A percentile compares a stretch with the other conserved stretches of the same genome.
Evolutionary conservation across 2,113 vertebrate genomes (phyloP).

Genomic region (Otus sunia): DNA sequence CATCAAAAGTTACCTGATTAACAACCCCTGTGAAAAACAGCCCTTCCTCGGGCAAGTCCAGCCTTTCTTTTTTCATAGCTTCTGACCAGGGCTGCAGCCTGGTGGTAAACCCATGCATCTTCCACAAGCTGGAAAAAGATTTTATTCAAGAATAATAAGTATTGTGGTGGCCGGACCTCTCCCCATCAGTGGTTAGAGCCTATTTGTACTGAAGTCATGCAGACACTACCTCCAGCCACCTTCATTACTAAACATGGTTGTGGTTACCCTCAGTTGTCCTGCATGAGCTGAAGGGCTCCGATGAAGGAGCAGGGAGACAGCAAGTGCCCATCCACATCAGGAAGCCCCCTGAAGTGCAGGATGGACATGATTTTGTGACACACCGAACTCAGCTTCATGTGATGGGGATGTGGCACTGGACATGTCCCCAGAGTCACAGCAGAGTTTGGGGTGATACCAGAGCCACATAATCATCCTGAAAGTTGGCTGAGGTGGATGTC

Average conservation of each 20-base stretch:
- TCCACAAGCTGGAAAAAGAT: background rate
- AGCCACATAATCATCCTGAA: background rate
- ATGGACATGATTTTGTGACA: background rate
- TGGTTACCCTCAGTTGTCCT: background rate
- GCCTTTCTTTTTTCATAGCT: background rate
- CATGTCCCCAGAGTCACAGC: background rate
- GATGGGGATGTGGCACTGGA: background rate
- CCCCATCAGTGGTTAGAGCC: background rate
- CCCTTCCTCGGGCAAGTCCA: background rate
- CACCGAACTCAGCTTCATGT: background rate
- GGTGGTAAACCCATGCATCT: background rate
- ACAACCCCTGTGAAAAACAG: background rate
- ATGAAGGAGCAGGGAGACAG: background rate
- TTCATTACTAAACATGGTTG: rapidly evolving
- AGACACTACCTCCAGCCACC: background rate
- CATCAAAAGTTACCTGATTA: background rate
- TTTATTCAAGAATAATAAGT: background rate
- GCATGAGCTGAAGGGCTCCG: background rate
- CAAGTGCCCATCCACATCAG: background rate
- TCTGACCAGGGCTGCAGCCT: background rate
- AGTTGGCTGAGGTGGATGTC: background rate
- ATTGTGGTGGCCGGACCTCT: background rate
- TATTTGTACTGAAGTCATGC: background rate
- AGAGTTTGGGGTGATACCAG: background rate
- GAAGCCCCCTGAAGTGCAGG: background rate